A percentile compares a stretch with the other conserved stretches of the same genome.
These are phyloP conservation scores for Cataglyphis cursor DNA, from an alignment of 2,888 invertebrate genomes.

Conservation along the genomic window DNA sequence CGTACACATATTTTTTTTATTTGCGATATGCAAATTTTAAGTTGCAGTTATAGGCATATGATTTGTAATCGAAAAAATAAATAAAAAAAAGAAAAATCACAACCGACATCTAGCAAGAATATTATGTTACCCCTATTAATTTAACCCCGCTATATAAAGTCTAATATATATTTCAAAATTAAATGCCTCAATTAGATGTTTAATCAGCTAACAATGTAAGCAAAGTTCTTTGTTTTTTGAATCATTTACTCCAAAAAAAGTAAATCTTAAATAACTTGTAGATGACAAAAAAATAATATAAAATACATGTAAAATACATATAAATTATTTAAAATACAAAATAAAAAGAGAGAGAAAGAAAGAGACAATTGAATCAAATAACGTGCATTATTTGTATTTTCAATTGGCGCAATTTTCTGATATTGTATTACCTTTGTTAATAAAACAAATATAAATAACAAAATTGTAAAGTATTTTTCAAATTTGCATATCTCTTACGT, in stretches of 20 bases:
- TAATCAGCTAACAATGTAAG: neutral
- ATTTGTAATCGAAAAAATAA: constrained; percentile 1
- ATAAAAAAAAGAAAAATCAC: neutral
- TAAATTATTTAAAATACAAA: neutral
- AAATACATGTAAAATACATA: neutral
- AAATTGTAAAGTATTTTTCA: neutral
- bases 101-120: neutral
- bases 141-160: neutral
- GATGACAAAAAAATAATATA: neutral
- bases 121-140: neutral
- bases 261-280: neutral
- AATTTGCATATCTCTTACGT: constrained; percentile 1
- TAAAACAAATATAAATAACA: neutral
- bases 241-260: neutral
- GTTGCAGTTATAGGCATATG: neutral
- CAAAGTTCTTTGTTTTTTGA: neutral
- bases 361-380: neutral
- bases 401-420: neutral
- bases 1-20: neutral
- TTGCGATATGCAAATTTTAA: neutral
- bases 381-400: neutral
- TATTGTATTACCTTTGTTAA: neutral
- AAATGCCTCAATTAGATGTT: neutral
- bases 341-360: neutral
- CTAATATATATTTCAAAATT: neutral